phyloP scores from a whole-genome alignment of 2,888 invertebrate genomes.

The Nemotelus nigrinus region DNA sequence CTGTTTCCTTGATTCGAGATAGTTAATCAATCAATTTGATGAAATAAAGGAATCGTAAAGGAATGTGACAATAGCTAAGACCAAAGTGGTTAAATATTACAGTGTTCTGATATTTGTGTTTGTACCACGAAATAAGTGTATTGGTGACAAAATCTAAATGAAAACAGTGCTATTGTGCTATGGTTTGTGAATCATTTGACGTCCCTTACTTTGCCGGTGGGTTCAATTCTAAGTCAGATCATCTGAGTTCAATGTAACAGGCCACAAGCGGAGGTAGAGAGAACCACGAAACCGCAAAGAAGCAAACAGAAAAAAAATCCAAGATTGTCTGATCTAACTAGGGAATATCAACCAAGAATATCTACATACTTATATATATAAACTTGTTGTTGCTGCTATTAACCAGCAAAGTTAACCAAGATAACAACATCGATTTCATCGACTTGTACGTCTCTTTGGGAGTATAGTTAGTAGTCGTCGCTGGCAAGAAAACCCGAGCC shows the following conservation, averaged over 20 bases:
- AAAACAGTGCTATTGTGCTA: neutral
- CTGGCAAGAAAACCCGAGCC: too few relatives aligned
- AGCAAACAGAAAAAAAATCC: neutral
- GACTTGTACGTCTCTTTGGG: slow-evolving; percentile 1
- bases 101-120: neutral
- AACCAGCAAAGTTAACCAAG: neutral
- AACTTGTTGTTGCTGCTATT: too few relatives aligned
- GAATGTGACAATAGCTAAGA: neutral
- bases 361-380: too few relatives aligned
- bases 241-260: slow-evolving; percentile 31
- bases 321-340: too few relatives aligned
- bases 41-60: too few relatives aligned
- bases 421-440: slow-evolving; percentile 3
- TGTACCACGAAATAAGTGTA: neutral
- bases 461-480: neutral
- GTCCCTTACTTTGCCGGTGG: neutral
- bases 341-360: too few relatives aligned
- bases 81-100: neutral
- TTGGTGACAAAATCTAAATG: neutral
- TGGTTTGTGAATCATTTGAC: slow-evolving; percentile 13
- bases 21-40: too few relatives aligned
- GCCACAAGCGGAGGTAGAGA: neutral
- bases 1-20: too few relatives aligned
- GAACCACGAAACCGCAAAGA: neutral
- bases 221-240: neutral